Evolutionary conservation across 2,797 vertebrate species (phyloP).

Genomic region (Muscicapa striata): DNA sequence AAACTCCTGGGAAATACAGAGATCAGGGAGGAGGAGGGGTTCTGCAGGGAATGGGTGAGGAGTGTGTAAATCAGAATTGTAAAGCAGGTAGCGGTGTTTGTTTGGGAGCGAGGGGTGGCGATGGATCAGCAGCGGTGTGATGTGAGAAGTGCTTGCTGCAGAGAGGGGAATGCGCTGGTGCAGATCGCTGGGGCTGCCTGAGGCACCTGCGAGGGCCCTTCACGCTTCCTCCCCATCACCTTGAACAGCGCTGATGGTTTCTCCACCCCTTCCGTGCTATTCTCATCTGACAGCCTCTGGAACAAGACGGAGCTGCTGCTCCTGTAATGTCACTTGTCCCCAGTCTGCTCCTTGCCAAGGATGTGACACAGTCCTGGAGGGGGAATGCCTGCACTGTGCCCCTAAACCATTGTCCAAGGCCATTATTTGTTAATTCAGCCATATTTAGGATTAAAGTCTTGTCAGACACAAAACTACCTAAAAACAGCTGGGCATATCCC

Average conservation of each 20-base stretch:
- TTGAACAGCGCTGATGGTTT: background rate
- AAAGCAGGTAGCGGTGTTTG: background rate
- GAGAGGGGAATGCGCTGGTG: background rate
- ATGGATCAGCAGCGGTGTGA: fast-evolving
- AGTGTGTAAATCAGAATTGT: background rate
- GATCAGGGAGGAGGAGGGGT: background rate
- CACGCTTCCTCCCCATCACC: background rate
- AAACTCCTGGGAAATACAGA: background rate
- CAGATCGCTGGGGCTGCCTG: background rate
- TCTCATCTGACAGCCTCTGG: background rate
- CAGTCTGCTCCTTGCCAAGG: background rate
- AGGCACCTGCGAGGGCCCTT: background rate
- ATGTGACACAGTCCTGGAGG: background rate
- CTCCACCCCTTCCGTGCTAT: background rate
- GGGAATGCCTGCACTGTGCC: fast-evolving
- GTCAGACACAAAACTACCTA: background rate
- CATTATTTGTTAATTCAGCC: background rate
- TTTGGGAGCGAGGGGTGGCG: background rate
- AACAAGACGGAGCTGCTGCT: background rate
- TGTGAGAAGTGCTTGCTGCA: fast-evolving
- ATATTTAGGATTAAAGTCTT: background rate
- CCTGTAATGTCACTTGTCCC: background rate
- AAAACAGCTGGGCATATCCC: fast-evolving
- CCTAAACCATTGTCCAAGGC: background rate
- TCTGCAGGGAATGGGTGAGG: background rate